phyloP scores from a whole-genome alignment of 2,113 vertebrate genomes.

The Mastomys coucha region DNA sequence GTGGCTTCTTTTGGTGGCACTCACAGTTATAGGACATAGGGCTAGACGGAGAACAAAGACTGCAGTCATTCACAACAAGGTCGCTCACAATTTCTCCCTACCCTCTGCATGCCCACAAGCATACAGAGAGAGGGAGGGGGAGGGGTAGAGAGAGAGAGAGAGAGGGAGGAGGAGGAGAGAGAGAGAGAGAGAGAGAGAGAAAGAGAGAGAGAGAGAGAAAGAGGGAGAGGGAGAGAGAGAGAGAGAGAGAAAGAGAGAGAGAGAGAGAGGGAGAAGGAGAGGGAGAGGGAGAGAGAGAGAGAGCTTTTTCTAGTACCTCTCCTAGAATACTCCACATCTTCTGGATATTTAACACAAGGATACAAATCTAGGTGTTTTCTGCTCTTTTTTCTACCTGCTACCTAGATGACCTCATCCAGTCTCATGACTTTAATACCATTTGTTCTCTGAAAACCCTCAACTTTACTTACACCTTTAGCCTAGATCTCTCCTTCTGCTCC shows the following conservation, averaged over 20 bases:
- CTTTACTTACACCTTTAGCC: not conserved
- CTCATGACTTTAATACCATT: not conserved
- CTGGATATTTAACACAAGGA: not conserved
- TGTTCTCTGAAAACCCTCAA: not conserved
- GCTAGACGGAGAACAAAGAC: not conserved
- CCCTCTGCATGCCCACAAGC: not conserved
- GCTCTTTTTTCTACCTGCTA: not conserved
- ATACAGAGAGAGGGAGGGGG: not conserved
- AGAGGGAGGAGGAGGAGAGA: not conserved
- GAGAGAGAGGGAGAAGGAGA: not conserved
- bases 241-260: not conserved
- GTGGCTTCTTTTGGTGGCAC: not conserved
- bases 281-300: not conserved
- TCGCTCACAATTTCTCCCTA: not conserved
- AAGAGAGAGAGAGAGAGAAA: not conserved
- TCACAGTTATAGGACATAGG: not conserved
- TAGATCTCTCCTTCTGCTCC: not conserved
- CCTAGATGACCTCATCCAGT: not conserved
- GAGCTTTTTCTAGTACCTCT: not conserved
- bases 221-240: not conserved
- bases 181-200: not conserved
- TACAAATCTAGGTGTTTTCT: not conserved
- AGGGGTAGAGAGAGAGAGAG: not conserved
- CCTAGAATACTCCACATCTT: not conserved
- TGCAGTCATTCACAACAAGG: not conserved